phyloP scores from a whole-genome alignment of 2,888 invertebrate genomes.

The Hydriomena furcata region DNA sequence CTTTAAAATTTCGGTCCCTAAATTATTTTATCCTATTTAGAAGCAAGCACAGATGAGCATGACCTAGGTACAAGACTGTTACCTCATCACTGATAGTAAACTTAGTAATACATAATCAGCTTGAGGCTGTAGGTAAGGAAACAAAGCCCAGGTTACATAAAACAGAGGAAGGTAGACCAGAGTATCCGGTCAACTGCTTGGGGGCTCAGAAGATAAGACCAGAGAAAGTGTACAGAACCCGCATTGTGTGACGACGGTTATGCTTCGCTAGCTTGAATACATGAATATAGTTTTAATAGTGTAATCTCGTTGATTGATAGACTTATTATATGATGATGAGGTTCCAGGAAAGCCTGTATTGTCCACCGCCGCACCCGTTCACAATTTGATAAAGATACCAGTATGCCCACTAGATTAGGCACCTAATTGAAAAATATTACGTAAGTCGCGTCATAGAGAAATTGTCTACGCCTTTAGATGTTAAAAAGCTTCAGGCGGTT shows the following conservation, averaged over 20 bases:
- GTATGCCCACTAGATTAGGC: constrained; percentile 51
- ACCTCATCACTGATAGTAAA: constrained; percentile 9
- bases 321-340: constrained; percentile 72
- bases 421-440: constrained; percentile 73
- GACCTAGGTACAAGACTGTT: constrained; percentile 16
- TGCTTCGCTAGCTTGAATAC: constrained; percentile 69
- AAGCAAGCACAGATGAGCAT: constrained; percentile 9
- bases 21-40: no score
- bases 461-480: constrained; percentile 68
- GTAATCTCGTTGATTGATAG: constrained; percentile 74
- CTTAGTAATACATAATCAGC: constrained; percentile 34
- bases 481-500: constrained; percentile 69
- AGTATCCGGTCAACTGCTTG: constrained; percentile 41
- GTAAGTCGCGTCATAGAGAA: constrained; percentile 67
- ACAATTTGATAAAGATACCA: constrained; percentile 59
- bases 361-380: constrained; percentile 54
- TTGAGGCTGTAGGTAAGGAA: constrained; percentile 39
- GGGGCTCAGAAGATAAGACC: constrained; percentile 50
- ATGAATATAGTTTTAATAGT: constrained; percentile 56
- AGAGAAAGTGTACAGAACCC: constrained; percentile 57
- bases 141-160: constrained; percentile 34
- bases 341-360: constrained; percentile 64
- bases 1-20: no score
- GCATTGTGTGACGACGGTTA: constrained; percentile 61
- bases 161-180: constrained; percentile 36